phyloP scores from a whole-genome alignment of 2,797 vertebrate species.

The Diplodus puntazzo region DNA sequence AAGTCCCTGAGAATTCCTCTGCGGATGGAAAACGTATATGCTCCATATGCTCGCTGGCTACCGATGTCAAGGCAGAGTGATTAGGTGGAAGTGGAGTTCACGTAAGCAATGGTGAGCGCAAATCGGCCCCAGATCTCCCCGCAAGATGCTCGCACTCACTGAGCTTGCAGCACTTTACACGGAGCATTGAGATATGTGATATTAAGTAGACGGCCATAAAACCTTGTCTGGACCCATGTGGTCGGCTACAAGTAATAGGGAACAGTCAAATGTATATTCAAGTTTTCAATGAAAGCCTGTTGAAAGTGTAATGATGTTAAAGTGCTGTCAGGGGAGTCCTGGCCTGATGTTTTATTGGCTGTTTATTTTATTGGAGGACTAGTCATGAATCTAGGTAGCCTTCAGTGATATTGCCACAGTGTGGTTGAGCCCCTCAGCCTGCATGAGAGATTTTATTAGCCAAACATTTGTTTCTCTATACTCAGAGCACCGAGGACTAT shows the following conservation, averaged over 20 bases:
- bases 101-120: constrained; percentile 78
- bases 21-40: constrained; percentile 67
- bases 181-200: constrained; percentile 76
- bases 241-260: constrained; percentile 74
- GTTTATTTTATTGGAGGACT: constrained; percentile 85
- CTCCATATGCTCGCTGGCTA: constrained; percentile 76
- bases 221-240: constrained; percentile 70
- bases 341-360: constrained; percentile 83
- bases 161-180: constrained; percentile 51
- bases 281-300: constrained; percentile 83
- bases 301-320: constrained; percentile 85
- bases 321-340: constrained; percentile 80
- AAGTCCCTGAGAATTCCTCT: constrained; percentile 65
- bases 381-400: constrained; percentile 84
- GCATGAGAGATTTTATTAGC: constrained; percentile 83
- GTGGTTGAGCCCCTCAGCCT: constrained; percentile 75
- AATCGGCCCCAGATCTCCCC: constrained; percentile 80
- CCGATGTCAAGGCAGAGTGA: constrained; percentile 84
- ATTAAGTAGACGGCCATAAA: constrained; percentile 79
- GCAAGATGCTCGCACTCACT: constrained; percentile 72
- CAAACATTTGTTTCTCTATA: constrained; percentile 84
- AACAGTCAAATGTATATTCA: constrained; percentile 81
- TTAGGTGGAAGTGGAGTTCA: constrained; percentile 85
- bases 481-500: constrained; percentile 60
- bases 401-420: constrained; percentile 81